Percentiles rank a stretch among this genome's conserved stretches.
These are phyloP conservation scores for Endotricha flammealis DNA, from an alignment of 2,888 invertebrate genomes.

Conservation along the genomic window DNA sequence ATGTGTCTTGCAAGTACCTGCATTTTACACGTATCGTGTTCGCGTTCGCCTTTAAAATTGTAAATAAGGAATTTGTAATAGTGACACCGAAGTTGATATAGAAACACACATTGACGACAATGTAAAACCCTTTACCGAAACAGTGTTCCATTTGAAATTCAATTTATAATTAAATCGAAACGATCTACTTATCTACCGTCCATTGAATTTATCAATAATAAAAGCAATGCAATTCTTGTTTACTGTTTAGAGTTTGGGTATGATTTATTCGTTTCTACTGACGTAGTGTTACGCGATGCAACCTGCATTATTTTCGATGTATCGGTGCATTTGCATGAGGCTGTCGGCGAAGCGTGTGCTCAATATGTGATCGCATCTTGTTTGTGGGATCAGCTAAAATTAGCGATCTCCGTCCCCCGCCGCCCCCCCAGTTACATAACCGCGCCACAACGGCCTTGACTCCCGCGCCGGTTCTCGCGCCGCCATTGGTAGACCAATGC, in stretches of 20 bases:
- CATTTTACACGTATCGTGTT: conserved; percentile 18
- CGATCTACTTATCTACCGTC: conserved; percentile 15
- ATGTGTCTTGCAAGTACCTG: conserved; percentile 12
- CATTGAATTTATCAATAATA: conserved; percentile 13
- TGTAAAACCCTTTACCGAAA: too few relatives aligned
- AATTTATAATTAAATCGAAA: conserved; percentile 14
- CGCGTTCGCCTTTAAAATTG: conserved; percentile 11
- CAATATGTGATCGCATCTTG: conserved; percentile 45
- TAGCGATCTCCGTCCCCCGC: conserved; percentile 61
- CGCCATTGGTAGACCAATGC: conserved; percentile 44
- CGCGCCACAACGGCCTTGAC: conserved; percentile 72
- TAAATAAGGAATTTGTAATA: conserved; percentile 1
- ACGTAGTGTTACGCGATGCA: conserved; percentile 5
- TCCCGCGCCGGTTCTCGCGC: conserved; percentile 61
- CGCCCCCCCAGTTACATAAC: conserved; percentile 57
- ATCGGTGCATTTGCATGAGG: conserved; percentile 20
- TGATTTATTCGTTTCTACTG: conserved; percentile 9
- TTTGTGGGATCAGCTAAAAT: conserved; percentile 69
- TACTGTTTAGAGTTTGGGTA: conserved; percentile 10
- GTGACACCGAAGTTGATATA: conserved; percentile 2
- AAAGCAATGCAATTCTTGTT: conserved; percentile 9
- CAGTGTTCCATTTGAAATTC: conserved; percentile 14
- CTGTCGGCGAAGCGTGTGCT: conserved; percentile 34
- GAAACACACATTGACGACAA: conserved; percentile 4
- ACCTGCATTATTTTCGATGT: background rate